Evolutionary conservation across 2,113 vertebrate genomes (phyloP), one percentile per base, ranked within the genome.

Genomic region (Delphinus delphis): DNA sequence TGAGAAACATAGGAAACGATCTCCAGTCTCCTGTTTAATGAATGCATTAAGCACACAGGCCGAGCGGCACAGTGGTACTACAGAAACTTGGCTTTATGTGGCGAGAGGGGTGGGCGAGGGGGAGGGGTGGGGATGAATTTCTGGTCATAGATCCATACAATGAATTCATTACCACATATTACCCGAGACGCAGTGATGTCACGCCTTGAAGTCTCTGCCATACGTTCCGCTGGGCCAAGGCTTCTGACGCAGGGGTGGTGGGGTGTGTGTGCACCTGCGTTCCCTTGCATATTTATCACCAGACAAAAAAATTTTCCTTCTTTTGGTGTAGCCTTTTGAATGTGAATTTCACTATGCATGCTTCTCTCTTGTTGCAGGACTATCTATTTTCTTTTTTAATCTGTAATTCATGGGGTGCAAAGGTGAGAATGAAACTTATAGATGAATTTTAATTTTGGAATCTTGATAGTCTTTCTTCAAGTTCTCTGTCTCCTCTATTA

Each of bases 1-100:
- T 95, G 97, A 97, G 96, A 97, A 97, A 96, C 96, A 88, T 96
- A 95, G 96, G 91, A 96, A 73, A 55, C 83, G 92, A 33, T 86
- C 91, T 84, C 93, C 33, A 93, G 92, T 71, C 87, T 92, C 80
- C 90, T 95, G 93, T 95, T 96, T 97, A 97, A 97, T 86, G 97
- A 97, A 95, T 90, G 96, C 96, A 60, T 96, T 96, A 96, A 88
- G 70, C 36, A 62, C 82, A 73, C 89, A 79, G 86, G 68, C 98
- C 83, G 83, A 97, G 53, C 58, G 1, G 68, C 60, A 20, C 60
- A 2, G 83, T 12, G 47, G 41, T 76, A 13, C 77, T 74, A 15
- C 55, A 31, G 68, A 83, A 53, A 71, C 36, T 95, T 33, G 83
- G 68, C 81, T 95, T 60, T 74, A 71, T 79, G 26, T 62, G 41